A percentile compares a stretch with the other conserved stretches of the same genome.
Evolutionary conservation across 2,888 invertebrate species (phyloP).

Genomic region (Sepioteuthis lessoniana): DNA sequence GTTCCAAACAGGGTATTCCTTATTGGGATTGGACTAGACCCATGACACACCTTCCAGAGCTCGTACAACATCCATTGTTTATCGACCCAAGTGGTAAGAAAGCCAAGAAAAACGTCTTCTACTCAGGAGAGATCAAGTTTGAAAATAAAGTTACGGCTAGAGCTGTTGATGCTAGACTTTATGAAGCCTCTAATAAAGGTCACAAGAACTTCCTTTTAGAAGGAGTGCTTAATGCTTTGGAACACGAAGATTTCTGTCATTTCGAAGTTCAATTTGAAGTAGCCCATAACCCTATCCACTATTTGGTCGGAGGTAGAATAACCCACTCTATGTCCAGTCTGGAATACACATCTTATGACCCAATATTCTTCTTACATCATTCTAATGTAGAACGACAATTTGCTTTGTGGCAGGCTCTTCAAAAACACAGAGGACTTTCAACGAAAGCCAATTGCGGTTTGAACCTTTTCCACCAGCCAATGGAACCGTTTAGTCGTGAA

Average conservation of each 20-base stretch:
- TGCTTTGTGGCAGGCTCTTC: slow-evolving; percentile 55
- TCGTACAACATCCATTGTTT: slow-evolving; percentile 51
- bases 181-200: slow-evolving; percentile 25
- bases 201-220: slow-evolving; percentile 47
- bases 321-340: slow-evolving; percentile 54
- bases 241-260: slow-evolving; percentile 49
- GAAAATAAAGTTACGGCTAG: slow-evolving; percentile 43
- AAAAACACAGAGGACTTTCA: slow-evolving; percentile 51
- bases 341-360: slow-evolving; percentile 57
- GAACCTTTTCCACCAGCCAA: slow-evolving; percentile 49
- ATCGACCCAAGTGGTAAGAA: slow-evolving; percentile 50
- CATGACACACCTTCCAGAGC: slow-evolving; percentile 51
- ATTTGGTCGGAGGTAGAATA: slow-evolving; percentile 52
- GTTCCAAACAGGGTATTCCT: slow-evolving; percentile 53
- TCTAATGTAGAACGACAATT: slow-evolving; percentile 57
- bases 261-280: slow-evolving; percentile 51
- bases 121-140: slow-evolving; percentile 45
- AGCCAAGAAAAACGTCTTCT: slow-evolving; percentile 50
- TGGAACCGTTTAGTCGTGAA: slow-evolving; percentile 53
- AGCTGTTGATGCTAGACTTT: slow-evolving; percentile 44
- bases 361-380: slow-evolving; percentile 58
- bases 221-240: slow-evolving; percentile 48
- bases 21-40: slow-evolving; percentile 58
- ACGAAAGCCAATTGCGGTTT: slow-evolving; percentile 52
- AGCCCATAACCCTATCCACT: slow-evolving; percentile 50